These are phyloP conservation scores for Gasterosteus aculeatus DNA, from an alignment of 2,113 vertebrate genomes.

Conservation along the genomic window DNA sequence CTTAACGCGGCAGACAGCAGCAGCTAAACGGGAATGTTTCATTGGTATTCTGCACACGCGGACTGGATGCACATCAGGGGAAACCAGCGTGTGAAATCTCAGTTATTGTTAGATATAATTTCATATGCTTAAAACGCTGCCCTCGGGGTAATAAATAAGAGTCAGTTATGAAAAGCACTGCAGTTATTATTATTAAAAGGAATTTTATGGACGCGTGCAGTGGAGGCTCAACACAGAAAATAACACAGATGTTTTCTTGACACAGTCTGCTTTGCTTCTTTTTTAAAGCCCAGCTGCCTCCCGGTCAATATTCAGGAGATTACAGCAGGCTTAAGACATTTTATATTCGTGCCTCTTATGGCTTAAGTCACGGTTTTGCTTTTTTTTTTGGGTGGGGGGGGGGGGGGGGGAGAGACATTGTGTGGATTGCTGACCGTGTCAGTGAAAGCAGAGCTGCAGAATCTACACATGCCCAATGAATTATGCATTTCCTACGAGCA, in stretches of 20 bases:
- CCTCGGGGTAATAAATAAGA: background rate
- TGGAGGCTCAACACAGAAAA: background rate
- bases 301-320: slow-evolving; percentile 10
- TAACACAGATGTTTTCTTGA: slow-evolving; percentile 1
- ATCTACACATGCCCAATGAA: slow-evolving; percentile 27
- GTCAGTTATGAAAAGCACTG: background rate
- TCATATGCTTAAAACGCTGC: background rate
- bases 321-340: slow-evolving; percentile 25
- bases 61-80: background rate
- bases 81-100: background rate
- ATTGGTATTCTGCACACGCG: slow-evolving; percentile 7
- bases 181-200: background rate
- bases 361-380: slow-evolving; percentile 10
- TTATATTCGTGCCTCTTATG: slow-evolving; percentile 28
- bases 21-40: background rate
- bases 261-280: background rate
- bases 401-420: background rate
- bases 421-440: slow-evolving; percentile 1
- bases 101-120: background rate
- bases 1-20: background rate
- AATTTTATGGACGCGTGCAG: slow-evolving; percentile 1
- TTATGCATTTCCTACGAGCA: slow-evolving; percentile 37
- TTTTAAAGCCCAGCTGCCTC: slow-evolving; percentile 14
- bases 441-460: slow-evolving; percentile 4
- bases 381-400: too few relatives aligned